Base-by-base conservation (phyloP, 2,888 invertebrate genomes). In the Galeopsomyia nigrocyanea region DNA sequence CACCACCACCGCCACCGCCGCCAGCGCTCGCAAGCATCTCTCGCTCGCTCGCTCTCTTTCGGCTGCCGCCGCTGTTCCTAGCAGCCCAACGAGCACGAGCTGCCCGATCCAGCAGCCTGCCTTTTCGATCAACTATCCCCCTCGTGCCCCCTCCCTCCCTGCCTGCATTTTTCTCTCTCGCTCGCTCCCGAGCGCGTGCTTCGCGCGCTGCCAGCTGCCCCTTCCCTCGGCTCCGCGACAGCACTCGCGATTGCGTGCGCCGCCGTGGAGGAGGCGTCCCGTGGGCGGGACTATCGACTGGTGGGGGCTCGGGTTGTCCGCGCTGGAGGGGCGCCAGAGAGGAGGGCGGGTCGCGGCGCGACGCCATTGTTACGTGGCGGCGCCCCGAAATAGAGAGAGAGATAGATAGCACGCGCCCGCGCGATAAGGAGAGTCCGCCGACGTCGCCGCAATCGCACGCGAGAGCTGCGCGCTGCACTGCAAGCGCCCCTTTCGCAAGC, bases 261-360 rank as follows among this genome's bases (percentile, higher is more conserved):
- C 39, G 13, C 39, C 39, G 39, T 39, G 70, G 70, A 76, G 75
- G 68, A 71, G 76, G 75, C 75, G 67, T 51, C 61, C 49, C 69
- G 68, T 76, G 79, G 79, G 78, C 77, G 80, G 75, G 77, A 76
- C 76, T 74, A 65, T 68, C 55, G 6, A 7, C 22, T 19, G 55
- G 58, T n/a, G 60, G 62, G 68, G 60, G 50, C 9, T 9, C 80
- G 80, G 79, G 78, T 74, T 74, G 73, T 74, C 76, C 77, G 80
- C 84, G 84, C 82, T 81, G 83, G 83, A 81, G 77, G 80, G 82
- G 77, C 76, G 55, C 22, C 63, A 1, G 73, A 69, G 77, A 39
- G 7, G 80, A 80, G 82, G 83, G 83, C 83, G 84, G 83, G 80
- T 77, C 81, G 79, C 79, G 76, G 82, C 84, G 83, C 71, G 77